These are phyloP conservation scores for Tanypteryx hageni DNA, from an alignment of 2,888 invertebrate genomes.

Conservation along the genomic window DNA sequence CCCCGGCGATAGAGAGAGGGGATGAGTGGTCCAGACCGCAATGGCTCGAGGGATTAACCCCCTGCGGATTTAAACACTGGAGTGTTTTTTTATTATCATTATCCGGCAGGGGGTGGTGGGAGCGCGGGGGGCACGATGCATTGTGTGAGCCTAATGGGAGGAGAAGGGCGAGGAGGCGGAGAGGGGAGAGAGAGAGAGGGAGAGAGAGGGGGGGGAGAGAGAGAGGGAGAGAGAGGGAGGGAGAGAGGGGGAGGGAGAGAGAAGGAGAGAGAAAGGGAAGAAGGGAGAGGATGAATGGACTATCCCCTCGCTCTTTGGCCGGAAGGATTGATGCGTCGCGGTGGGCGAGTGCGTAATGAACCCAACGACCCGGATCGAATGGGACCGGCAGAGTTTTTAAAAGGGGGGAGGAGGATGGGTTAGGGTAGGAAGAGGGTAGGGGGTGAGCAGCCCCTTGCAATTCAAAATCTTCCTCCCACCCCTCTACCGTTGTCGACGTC, in stretches of 20 bases:
- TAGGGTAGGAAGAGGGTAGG: no score
- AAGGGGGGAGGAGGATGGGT: not conserved
- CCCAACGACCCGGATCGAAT: slow-evolving; percentile 45
- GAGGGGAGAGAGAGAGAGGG: not conserved
- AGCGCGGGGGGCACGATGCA: not conserved
- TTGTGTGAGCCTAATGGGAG: not conserved
- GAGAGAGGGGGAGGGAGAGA: not conserved
- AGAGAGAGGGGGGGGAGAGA: not conserved
- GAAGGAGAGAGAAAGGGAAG: not conserved
- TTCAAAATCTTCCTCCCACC: not conserved
- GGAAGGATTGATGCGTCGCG: slow-evolving; percentile 42
- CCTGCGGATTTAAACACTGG: slow-evolving; percentile 50
- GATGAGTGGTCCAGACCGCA: not conserved
- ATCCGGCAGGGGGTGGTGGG: not conserved
- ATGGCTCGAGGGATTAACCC: slow-evolving; percentile 40
- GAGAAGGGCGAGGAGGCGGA: not conserved
- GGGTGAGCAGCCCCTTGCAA: slow-evolving; percentile 21
- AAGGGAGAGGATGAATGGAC: not conserved
- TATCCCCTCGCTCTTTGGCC: not conserved
- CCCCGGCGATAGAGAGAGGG: not conserved
- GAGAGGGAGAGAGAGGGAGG: not conserved
- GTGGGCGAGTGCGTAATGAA: slow-evolving; percentile 59
- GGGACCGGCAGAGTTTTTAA: not conserved
- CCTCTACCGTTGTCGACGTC: not conserved
- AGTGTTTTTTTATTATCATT: not conserved